A percentile compares a stretch with the other conserved stretches of the same genome.
Conservation (phyloP, 1,140 invertebrate genomes). For the Acromyrmex charruanus region DNA sequence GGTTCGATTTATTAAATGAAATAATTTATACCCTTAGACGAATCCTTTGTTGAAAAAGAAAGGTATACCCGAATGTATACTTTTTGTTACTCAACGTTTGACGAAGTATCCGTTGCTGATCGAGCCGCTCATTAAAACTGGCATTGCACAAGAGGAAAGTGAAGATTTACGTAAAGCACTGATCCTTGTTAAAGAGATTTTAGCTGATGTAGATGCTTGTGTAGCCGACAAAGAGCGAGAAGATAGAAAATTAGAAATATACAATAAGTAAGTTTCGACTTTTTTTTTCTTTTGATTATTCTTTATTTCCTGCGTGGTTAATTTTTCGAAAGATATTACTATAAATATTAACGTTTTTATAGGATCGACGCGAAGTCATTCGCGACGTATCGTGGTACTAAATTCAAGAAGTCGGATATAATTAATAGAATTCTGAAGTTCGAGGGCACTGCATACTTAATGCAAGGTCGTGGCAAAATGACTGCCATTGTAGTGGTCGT, state of each 20-base stretch:
- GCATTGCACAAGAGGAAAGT: constrained; percentile 88
- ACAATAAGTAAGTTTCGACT: constrained; percentile 88
- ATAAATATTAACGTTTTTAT: constrained; percentile 72
- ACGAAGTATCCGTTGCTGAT: constrained; percentile 98
- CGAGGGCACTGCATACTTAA: constrained; percentile 93
- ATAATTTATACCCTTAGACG: constrained; percentile 80
- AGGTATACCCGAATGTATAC: constrained; percentile 97
- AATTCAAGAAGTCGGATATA: constrained; percentile 98
- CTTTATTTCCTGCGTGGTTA: not conserved
- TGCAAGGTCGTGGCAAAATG: constrained; percentile 94
- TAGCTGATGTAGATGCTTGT: constrained; percentile 95
- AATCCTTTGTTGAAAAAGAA: constrained; percentile 97
- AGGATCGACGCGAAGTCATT: constrained; percentile 97
- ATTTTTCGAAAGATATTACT: not conserved
- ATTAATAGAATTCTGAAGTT: constrained; percentile 94
- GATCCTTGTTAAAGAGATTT: constrained; percentile 93
- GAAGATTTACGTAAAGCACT: constrained; percentile 92
- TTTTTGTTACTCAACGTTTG: constrained; percentile 97
- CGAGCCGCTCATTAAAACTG: constrained; percentile 96
- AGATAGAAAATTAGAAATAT: constrained; percentile 96
- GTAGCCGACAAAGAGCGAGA: constrained; percentile 97
- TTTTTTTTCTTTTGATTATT: not conserved
- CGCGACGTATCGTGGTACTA: constrained; percentile 92
- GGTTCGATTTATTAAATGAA: constrained; percentile 74
- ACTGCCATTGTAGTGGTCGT: constrained; percentile 95